Percentiles rank a stretch among this genome's conserved stretches.
Evolutionary conservation across 2,113 vertebrate species (phyloP).

Genomic region (Apistogramma diplotaenia): DNA sequence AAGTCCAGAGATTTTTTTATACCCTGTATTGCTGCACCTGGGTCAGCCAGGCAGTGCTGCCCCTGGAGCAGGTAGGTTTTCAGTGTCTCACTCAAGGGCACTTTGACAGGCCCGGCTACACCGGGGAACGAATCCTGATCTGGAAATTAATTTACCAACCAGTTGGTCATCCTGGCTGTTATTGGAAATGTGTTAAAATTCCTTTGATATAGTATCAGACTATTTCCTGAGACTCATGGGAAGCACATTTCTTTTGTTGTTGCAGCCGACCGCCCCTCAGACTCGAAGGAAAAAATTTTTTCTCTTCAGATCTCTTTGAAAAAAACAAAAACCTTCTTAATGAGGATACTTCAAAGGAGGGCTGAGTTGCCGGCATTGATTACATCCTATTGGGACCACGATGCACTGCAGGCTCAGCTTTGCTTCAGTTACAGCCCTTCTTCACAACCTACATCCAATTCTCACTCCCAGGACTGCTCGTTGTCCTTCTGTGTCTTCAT

Average conservation of each 20-base stretch:
- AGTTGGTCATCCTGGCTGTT: neutral
- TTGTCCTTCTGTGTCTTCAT: constrained; percentile 31
- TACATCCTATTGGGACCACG: constrained; percentile 32
- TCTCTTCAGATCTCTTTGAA: constrained; percentile 33
- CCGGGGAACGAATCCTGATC: neutral
- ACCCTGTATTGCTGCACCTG: neutral
- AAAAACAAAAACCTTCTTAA: constrained; percentile 22
- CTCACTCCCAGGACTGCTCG: constrained; percentile 25
- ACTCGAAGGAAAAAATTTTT: constrained; percentile 13
- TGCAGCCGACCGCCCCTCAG: constrained; percentile 1
- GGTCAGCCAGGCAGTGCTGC: neutral
- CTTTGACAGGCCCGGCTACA: constrained; percentile 2
- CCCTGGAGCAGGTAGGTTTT: neutral
- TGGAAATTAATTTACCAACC: neutral
- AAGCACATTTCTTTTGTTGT: constrained; percentile 38
- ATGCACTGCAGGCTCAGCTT: constrained; percentile 37
- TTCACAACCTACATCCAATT: constrained; percentile 22
- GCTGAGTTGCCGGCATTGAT: constrained; percentile 35
- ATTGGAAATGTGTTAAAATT: constrained; percentile 18
- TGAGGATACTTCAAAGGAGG: constrained; percentile 52
- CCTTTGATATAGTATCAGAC: constrained; percentile 35
- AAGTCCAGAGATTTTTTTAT: constrained; percentile 7
- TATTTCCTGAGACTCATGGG: constrained; percentile 26
- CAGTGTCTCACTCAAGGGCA: neutral
- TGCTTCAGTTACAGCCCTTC: constrained; percentile 36